These are phyloP conservation scores for Leucoraja ocellata DNA, from an alignment of 2,797 vertebrate genomes.

Conservation along the genomic window DNA sequence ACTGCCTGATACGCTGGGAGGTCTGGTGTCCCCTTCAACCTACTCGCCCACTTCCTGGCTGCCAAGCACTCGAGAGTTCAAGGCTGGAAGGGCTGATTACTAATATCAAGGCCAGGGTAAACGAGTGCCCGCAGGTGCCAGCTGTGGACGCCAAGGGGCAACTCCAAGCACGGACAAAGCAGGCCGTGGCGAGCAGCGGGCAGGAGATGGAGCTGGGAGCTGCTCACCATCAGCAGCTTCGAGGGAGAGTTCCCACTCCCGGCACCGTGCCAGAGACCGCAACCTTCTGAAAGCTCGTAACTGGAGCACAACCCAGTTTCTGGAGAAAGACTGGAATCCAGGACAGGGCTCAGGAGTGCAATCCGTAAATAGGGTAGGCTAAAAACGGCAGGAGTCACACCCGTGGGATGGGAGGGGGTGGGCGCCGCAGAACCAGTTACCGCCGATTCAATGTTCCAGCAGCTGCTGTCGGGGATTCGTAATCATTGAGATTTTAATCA, in stretches of 20 bases:
- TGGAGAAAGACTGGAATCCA: background rate
- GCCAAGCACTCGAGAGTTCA: too few relatives aligned
- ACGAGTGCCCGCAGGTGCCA: background rate
- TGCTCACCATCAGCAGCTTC: too few relatives aligned
- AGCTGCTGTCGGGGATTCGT: background rate
- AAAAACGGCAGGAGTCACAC: background rate
- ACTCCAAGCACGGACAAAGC: background rate
- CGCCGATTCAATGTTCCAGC: background rate
- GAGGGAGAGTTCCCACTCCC: too few relatives aligned
- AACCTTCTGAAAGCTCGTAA: background rate
- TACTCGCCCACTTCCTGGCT: too few relatives aligned
- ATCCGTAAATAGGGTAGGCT: background rate
- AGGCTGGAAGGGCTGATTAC: background rate
- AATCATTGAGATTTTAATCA: background rate
- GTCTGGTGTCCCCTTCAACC: too few relatives aligned
- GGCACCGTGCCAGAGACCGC: background rate
- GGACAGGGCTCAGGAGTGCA: background rate
- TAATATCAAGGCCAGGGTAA: background rate
- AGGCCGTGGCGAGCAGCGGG: background rate
- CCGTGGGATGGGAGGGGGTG: too few relatives aligned
- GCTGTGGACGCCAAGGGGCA: background rate
- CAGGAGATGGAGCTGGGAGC: too few relatives aligned
- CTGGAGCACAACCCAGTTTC: conserved; percentile 16
- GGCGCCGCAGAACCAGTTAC: background rate
- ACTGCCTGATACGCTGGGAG: too few relatives aligned